Conservation (phyloP, 2,888 invertebrate species). For the Carabus problematicus region DNA sequence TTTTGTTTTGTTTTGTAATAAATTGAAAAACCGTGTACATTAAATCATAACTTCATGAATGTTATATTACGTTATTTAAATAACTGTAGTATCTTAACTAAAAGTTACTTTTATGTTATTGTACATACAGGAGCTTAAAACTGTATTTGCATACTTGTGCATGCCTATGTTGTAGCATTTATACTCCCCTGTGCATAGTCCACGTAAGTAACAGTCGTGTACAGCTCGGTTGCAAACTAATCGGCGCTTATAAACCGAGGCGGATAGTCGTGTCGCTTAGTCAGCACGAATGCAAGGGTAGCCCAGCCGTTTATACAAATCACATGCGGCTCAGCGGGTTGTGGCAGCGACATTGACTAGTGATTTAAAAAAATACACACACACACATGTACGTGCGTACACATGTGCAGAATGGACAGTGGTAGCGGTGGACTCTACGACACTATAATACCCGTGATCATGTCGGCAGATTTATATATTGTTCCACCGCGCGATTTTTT, state of each 20-base stretch:
- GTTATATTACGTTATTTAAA: background rate
- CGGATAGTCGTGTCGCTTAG: conserved; percentile 33
- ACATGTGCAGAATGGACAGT: conserved; percentile 48
- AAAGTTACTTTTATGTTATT: too few relatives aligned
- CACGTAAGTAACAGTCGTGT: conserved; percentile 6
- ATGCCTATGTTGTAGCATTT: too few relatives aligned
- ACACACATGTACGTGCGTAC: conserved; percentile 46
- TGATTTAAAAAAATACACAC: conserved; percentile 53
- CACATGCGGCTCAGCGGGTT: conserved; percentile 33
- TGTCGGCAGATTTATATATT: conserved; percentile 31
- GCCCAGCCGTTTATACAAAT: conserved; percentile 54
- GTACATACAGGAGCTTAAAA: too few relatives aligned
- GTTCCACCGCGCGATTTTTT: conserved; percentile 23
- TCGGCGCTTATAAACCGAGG: background rate
- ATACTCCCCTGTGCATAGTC: background rate
- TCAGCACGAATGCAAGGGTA: conserved; percentile 53
- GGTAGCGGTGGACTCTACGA: too few relatives aligned
- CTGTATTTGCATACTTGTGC: too few relatives aligned
- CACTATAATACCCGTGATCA: too few relatives aligned
- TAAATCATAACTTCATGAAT: background rate
- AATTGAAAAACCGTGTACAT: background rate
- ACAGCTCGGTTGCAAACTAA: conserved; percentile 23
- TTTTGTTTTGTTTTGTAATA: background rate
- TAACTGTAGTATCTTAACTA: too few relatives aligned
- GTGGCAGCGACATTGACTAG: conserved; percentile 56